Conservation (phyloP, 1,140 invertebrate species). For the Steinernema khuongi region DNA sequence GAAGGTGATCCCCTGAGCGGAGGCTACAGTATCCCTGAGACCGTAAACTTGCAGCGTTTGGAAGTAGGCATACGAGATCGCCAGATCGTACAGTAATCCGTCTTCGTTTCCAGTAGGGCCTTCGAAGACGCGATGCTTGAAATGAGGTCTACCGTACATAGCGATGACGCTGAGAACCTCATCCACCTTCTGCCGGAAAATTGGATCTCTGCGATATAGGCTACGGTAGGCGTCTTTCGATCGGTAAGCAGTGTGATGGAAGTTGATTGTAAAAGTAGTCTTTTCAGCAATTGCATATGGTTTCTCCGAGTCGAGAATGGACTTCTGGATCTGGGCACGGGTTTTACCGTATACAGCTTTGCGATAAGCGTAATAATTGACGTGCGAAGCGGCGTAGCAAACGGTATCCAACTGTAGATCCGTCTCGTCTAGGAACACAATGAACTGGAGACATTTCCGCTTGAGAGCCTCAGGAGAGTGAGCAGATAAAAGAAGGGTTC, state of each 20-base stretch:
- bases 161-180: background rate
- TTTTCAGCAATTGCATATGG: background rate
- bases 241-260: conserved; percentile 1
- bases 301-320: background rate
- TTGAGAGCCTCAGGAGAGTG: conserved; percentile 23
- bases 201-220: background rate
- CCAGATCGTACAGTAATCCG: conserved; percentile 1
- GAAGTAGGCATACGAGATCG: background rate
- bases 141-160: conserved; percentile 3
- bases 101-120: background rate
- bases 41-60: background rate
- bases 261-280: background rate
- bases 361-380: conserved; percentile 21
- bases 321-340: background rate
- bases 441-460: conserved; percentile 17
- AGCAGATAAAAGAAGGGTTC: conserved; percentile 27
- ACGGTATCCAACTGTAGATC: conserved; percentile 19
- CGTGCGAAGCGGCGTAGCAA: conserved; percentile 20
- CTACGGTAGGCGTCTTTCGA: background rate
- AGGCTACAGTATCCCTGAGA: background rate
- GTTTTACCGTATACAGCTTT: conserved; percentile 21
- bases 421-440: conserved; percentile 16
- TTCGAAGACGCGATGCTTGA: conserved; percentile 10
- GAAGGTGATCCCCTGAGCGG: background rate
- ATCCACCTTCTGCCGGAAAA: background rate